Evolutionary conservation across 2,888 invertebrate species (phyloP), one percentile per base, ranked within the genome.

Genomic region (Drosophila mimica): DNA sequence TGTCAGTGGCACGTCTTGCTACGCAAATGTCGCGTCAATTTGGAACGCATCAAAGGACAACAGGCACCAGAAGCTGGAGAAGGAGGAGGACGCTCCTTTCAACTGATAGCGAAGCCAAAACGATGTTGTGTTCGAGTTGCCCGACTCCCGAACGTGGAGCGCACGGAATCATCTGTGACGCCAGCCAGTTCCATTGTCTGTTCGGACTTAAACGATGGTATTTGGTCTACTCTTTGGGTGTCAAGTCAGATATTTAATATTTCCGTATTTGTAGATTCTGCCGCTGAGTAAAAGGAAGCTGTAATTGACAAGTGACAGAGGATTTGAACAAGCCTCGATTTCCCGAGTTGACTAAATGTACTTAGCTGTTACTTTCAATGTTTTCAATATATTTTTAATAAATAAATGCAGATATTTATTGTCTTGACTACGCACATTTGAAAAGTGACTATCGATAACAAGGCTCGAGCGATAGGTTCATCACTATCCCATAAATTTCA

Each of bases 41-140:
- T 91, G 51, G 78, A 83, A 33, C 83, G 87, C 8, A 34, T 82
- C 0, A 91, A 79, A 13, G 69, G 69, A 5, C 34, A 56, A 3
- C 67, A 68, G 28, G 1, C 57, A 8, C 2, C 15, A 57, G 20
- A 3, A 15, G 5, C 20, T 40, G 40, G 30, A 8, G 63, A 17
- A 30, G 46, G 38, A 48, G 63, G n/a, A 31, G 48, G 38, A 53
- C 57, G 30, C 31, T 53, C 72, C 1, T 80, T 82, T 13, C 54
- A 70, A 4, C 34, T 75, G 0, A 87, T 71, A 4, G 54, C 76
- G 6, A 74, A 82, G 25, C 76, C 66, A 6, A 82, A 91, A 5
- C 88, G 80, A 0, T 91, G 91, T 51, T 80, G 84, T 61, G 91
- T 91, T 4, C 83, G 92, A 6, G 72, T 91, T 7, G 91, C 91